A percentile compares a stretch with the other conserved stretches of the same genome.
Conservation (phyloP, 1,140 invertebrate genomes). For the Listronotus oregonensis region DNA sequence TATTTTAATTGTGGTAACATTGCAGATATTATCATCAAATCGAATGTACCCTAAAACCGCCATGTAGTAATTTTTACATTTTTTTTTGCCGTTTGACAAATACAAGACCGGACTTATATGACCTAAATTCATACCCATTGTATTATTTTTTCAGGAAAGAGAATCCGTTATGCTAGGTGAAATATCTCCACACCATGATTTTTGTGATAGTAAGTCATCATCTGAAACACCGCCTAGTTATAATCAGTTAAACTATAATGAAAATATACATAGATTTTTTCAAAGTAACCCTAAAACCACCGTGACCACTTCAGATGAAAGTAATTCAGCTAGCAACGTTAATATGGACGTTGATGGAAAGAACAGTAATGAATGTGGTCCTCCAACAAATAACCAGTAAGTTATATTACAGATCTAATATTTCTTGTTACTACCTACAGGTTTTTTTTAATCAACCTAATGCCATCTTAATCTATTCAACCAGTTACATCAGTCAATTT, state of each 20-base stretch:
- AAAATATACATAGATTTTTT: constrained; percentile 85
- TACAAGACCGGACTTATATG: too few relatives aligned
- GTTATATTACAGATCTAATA: constrained; percentile 21
- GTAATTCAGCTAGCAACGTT: constrained; percentile 42
- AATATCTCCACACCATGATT: constrained; percentile 84
- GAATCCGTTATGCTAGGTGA: constrained; percentile 83
- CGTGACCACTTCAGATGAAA: constrained; percentile 59
- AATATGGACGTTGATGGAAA: constrained; percentile 49
- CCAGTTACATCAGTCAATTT: too few relatives aligned
- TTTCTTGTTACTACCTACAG: background rate
- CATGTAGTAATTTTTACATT: too few relatives aligned
- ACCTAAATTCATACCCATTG: too few relatives aligned
- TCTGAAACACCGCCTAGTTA: constrained; percentile 83
- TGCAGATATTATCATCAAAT: too few relatives aligned
- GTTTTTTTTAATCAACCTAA: too few relatives aligned
- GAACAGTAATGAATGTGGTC: constrained; percentile 38
- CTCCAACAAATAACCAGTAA: constrained; percentile 47
- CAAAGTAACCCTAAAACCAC: constrained; percentile 76
- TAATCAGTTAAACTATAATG: constrained; percentile 85
- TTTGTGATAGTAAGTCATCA: constrained; percentile 79
- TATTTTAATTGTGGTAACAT: too few relatives aligned
- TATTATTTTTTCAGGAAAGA: constrained; percentile 64
- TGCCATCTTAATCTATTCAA: too few relatives aligned
- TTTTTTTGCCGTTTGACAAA: too few relatives aligned
- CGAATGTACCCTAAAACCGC: too few relatives aligned